A percentile compares a stretch with the other conserved stretches of the same genome.
Conservation (phyloP, 2,888 invertebrate species). For the Lithosia quadra region DNA sequence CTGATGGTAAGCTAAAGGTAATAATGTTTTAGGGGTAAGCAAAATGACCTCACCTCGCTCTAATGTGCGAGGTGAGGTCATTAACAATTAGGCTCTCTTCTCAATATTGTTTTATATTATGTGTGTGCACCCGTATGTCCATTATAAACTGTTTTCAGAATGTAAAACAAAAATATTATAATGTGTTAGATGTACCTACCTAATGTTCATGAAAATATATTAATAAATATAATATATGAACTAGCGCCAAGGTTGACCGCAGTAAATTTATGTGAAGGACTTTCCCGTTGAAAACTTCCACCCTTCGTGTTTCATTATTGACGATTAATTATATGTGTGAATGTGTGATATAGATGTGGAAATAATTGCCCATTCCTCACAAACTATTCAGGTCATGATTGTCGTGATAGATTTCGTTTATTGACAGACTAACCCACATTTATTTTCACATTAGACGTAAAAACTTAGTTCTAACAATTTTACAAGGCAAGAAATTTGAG, state of each 20-base stretch:
- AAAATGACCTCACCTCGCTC: too few species aligned
- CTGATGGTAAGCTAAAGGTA: too few species aligned
- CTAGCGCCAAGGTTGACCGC: not conserved
- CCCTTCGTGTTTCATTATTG: constrained; percentile 4
- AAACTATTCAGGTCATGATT: not conserved
- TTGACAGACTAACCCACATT: constrained; percentile 4
- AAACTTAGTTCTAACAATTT: not conserved
- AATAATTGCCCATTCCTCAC: constrained; percentile 4
- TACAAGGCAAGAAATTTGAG: not conserved
- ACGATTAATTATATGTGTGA: constrained; percentile 2
- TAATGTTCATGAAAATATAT: not conserved
- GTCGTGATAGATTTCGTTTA: not conserved
- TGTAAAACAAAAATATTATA: not conserved
- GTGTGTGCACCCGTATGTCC: not conserved
- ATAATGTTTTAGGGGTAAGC: too few species aligned
- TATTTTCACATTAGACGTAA: not conserved
- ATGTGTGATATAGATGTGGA: constrained; percentile 1
- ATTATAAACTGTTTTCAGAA: not conserved
- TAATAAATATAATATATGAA: not conserved
- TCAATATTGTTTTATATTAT: too few species aligned
- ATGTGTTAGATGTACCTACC: not conserved
- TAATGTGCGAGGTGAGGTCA: too few species aligned
- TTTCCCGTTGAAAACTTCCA: constrained; percentile 4
- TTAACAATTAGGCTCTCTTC: too few species aligned
- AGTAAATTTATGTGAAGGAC: constrained; percentile 1